Evolutionary conservation across 2,888 invertebrate genomes (phyloP), one percentile per base, ranked within the genome.

Genomic region (Sinohyriopsis cumingii): DNA sequence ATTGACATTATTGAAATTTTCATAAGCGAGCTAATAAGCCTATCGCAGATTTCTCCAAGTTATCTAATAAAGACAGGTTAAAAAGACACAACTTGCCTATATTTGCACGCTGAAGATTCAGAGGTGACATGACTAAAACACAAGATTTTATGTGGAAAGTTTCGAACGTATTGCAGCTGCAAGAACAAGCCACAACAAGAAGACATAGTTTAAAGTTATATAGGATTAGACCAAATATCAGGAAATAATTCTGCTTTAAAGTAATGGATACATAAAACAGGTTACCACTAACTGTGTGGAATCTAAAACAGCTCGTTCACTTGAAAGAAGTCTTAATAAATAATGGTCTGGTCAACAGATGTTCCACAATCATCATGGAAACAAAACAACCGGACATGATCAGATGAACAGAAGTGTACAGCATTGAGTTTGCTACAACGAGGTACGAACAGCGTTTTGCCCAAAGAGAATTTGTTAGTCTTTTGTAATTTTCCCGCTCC

Each of bases 181-280:
- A 15, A 45, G 15, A 45, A 45, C 15, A 45, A 45, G 1, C 1
- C 6, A 33, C 33, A 45, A 3, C 45, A 45, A 45, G 15, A 45
- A 15, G 15, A 12, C 45, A 45, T 15, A 15, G 15, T 45, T 45
- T 45, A 15, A 45, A 33, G 15, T 45, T 45, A 15, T 62, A 22
- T 33, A 45, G 19, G 22, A 1, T 20, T 28, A 33, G 62, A 22
- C 62, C 53, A 62, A 15, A 45, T 33, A 19, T 33, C 20, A 45
- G 62, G 24, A 62, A 62, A 33, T 33, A 45, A 62, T 62, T 62
- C 20, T 53, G 62, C n/a, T 62, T 33, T 19, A 25, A 20, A 62
- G 62, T 62, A 45, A 53, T 33, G 62, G 53, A 62, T 33, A 1
- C 22, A 24, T 45, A 53, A 1, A 62, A 62, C n/a, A 5, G 5